Conservation (phyloP, 1,140 invertebrate species). For the Drosophila lacteicornis region DNA sequence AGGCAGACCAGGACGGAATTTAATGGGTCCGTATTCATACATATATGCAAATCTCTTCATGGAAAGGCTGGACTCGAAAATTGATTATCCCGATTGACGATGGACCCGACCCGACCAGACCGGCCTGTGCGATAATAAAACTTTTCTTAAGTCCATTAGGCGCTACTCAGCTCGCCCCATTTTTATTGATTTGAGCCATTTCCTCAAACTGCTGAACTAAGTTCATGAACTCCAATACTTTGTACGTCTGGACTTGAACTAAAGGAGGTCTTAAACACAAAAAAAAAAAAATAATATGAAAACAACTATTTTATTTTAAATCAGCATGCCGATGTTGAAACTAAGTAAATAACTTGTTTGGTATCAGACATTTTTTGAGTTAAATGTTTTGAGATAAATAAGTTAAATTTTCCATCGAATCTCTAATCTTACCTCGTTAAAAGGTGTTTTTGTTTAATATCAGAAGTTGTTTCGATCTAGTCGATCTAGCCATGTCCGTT, state of each 20-base stretch:
- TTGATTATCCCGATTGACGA: conserved; percentile 30
- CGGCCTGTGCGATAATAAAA: conserved; percentile 10
- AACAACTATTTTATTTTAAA: too few species aligned
- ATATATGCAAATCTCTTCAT: conserved; percentile 34
- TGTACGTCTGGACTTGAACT: neutral
- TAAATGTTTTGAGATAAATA: too few species aligned
- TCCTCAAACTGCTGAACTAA: neutral
- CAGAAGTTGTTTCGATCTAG: too few species aligned
- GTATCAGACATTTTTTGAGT: too few species aligned
- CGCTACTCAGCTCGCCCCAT: conserved; percentile 16
- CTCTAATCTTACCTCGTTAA: too few species aligned
- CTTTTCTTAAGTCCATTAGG: conserved; percentile 24
- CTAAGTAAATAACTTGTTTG: too few species aligned
- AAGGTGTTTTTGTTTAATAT: too few species aligned
- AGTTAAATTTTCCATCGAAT: too few species aligned
- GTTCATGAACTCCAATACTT: neutral
- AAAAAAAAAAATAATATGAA: too few species aligned
- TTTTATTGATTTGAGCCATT: conserved; percentile 25
- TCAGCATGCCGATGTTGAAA: too few species aligned
- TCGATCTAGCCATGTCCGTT: too few species aligned
- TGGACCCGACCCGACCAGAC: neutral
- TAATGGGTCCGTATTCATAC: neutral
- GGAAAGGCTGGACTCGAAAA: conserved; percentile 16
- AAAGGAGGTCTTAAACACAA: too few species aligned
- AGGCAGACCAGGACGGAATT: neutral